Percentiles rank a stretch among this genome's conserved stretches.
phyloP scores from a whole-genome alignment of 2,113 vertebrate species.

The Mirza zaza region DNA sequence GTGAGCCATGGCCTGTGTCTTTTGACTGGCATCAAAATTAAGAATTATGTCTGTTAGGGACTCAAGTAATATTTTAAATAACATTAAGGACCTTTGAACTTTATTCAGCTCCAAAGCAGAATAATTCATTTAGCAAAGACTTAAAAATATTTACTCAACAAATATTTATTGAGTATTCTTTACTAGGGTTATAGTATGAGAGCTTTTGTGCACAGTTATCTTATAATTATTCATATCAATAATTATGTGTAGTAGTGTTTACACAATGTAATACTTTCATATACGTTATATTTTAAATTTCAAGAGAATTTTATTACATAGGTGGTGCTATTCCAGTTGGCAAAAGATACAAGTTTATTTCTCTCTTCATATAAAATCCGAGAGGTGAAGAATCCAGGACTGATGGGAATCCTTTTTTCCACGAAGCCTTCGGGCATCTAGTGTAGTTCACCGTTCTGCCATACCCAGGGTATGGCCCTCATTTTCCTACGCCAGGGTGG shows the following conservation, averaged over 20 bases:
- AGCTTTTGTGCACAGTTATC: neutral
- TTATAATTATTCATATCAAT: neutral
- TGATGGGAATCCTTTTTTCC: neutral
- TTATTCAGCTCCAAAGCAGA: conserved; percentile 24
- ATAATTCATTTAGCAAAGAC: conserved; percentile 25
- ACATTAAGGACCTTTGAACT: neutral
- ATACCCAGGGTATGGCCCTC: neutral
- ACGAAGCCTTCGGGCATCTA: neutral
- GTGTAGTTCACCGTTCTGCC: neutral
- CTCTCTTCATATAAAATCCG: neutral
- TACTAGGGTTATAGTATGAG: neutral
- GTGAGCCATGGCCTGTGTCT: neutral
- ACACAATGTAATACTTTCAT: neutral
- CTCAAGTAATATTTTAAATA: conserved; percentile 29
- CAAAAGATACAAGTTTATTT: conserved; percentile 47
- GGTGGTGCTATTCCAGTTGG: neutral
- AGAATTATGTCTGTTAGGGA: neutral
- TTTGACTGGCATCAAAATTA: conserved; percentile 27
- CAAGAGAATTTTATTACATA: neutral
- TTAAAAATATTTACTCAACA: conserved; percentile 22
- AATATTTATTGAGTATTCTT: conserved; percentile 8
- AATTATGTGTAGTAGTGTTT: neutral
- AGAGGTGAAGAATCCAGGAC: neutral
- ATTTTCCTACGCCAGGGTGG: neutral
- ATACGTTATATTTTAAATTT: conserved; percentile 7